phyloP scores from a whole-genome alignment of 2,797 vertebrate species.

The Anguilla marmorata region DNA sequence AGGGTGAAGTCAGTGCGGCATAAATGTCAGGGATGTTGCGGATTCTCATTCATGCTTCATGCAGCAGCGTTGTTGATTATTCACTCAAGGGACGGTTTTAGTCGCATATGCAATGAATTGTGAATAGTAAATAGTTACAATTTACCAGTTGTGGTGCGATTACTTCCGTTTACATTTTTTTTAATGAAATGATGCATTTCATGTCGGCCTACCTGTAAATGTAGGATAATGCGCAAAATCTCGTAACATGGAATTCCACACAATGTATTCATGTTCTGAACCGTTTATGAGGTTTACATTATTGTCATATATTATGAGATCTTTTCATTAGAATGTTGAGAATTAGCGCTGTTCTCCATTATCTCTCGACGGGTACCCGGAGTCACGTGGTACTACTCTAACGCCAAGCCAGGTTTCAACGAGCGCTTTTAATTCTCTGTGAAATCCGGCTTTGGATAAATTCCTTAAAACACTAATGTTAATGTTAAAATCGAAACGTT shows the following conservation, averaged over 20 bases:
- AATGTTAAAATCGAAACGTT: neutral
- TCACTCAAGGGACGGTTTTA: neutral
- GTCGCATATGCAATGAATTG: neutral
- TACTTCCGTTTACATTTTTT: neutral
- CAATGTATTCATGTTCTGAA: neutral
- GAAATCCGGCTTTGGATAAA: neutral
- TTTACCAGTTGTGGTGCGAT: neutral
- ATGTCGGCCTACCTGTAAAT: neutral
- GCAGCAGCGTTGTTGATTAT: neutral
- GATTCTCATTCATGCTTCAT: too few relatives aligned
- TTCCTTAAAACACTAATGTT: neutral
- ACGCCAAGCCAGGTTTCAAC: neutral
- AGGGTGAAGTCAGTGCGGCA: conserved; percentile 63
- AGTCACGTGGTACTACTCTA: conserved; percentile 2
- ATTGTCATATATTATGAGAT: neutral
- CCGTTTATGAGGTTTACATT: neutral
- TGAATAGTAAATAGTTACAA: neutral
- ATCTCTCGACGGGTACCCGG: neutral
- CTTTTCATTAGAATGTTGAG: neutral
- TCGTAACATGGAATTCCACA: neutral
- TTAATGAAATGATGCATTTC: neutral
- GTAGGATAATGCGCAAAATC: neutral
- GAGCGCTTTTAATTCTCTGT: neutral
- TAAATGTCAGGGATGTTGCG: conserved; percentile 44
- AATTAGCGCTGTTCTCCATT: neutral